A percentile compares a stretch with the other conserved stretches of the same genome.
These are phyloP conservation scores for Rhagophthalmus giganteus DNA, from an alignment of 2,888 invertebrate species.

Conservation along the genomic window DNA sequence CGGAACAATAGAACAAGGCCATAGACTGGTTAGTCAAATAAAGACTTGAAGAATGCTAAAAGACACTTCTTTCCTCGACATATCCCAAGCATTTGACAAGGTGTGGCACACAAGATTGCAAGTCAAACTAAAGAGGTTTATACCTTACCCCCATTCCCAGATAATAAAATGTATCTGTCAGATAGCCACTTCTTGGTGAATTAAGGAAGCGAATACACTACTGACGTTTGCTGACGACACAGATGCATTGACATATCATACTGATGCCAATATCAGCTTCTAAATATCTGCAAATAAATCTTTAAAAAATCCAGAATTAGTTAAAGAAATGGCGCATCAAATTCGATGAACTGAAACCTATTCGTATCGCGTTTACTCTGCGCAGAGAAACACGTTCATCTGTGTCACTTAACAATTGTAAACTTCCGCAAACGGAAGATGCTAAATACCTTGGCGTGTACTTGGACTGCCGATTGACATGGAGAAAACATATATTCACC, in stretches of 20 bases:
- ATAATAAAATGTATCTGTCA: not conserved
- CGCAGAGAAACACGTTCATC: not conserved
- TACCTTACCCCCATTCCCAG: not conserved
- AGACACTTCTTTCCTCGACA: not conserved
- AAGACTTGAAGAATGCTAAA: too few relatives aligned
- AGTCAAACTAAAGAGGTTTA: not conserved
- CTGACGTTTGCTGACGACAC: not conserved
- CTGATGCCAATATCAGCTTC: not conserved
- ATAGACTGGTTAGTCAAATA: too few relatives aligned
- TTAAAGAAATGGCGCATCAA: slow-evolving; percentile 2
- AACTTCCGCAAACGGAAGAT: not conserved
- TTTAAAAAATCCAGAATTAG: not conserved
- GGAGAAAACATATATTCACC: too few relatives aligned
- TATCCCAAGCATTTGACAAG: too few relatives aligned
- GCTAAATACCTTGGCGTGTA: too few relatives aligned
- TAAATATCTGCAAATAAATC: not conserved
- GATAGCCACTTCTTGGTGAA: too few relatives aligned
- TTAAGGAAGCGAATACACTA: too few relatives aligned
- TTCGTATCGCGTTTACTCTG: not conserved
- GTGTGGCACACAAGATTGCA: not conserved
- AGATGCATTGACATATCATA: not conserved
- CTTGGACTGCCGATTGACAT: too few relatives aligned
- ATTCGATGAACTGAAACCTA: not conserved
- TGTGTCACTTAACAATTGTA: not conserved
- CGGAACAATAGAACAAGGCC: too few relatives aligned